Conservation (phyloP, 2,113 vertebrate species). For the Stegostoma tigrinum region DNA sequence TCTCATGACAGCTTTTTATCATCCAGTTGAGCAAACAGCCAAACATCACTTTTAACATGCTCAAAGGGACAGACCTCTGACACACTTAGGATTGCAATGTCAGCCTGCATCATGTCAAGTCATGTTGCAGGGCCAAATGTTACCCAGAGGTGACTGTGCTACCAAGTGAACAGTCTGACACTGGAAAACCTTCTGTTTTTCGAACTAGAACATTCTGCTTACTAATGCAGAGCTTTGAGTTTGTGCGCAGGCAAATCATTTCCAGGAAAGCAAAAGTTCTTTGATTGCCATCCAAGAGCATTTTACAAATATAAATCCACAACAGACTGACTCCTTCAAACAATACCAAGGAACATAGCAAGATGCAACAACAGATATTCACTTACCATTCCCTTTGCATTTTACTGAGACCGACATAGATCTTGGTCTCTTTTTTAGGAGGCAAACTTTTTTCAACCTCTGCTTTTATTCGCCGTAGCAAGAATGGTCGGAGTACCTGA, state of each 20-base stretch:
- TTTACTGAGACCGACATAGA: slow-evolving; percentile 82
- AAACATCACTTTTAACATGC: background rate
- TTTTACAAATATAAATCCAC: background rate
- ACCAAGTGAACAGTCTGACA: background rate
- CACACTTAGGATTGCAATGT: background rate
- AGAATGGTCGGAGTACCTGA: slow-evolving; percentile 79
- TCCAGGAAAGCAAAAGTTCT: background rate
- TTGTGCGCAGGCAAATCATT: background rate
- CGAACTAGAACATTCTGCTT: no score
- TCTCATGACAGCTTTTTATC: background rate
- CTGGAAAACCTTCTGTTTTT: no score
- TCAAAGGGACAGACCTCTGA: background rate
- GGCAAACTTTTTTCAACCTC: slow-evolving; percentile 82
- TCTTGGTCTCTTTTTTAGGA: slow-evolving; percentile 82
- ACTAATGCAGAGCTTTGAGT: background rate
- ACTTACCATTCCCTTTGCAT: slow-evolving; percentile 85
- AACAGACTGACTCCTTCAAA: background rate
- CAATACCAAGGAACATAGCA: background rate
- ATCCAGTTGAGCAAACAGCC: background rate
- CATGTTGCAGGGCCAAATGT: background rate
- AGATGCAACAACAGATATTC: background rate
- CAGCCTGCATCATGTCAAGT: background rate
- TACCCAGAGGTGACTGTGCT: background rate
- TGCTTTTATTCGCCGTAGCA: slow-evolving; percentile 79
- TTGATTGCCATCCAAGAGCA: background rate